Base-by-base conservation (phyloP, 1,140 invertebrate species). In the Ceratitis capitata region DNA sequence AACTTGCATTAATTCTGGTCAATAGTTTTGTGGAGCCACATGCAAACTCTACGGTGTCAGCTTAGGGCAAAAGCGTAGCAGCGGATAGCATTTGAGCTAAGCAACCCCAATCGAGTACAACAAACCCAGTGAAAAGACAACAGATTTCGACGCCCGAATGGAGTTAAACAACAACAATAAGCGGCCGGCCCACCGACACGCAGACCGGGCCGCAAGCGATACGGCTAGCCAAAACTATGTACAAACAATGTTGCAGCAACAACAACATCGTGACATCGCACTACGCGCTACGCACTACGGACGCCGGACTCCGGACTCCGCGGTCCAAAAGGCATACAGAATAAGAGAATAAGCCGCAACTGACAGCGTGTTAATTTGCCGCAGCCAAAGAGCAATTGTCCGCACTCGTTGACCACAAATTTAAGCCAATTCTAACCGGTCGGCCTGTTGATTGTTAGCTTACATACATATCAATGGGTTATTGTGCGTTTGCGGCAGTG, bases 351-450 rank as follows among this genome's bases (percentile, higher is more conserved):
- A 69, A 69, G 14, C 64, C 64, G 64, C 35, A 69, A 69, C 64
- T 69, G 64, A 69, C 64, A 69, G 64, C 82, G 45, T 83, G 82
- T 83, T 83, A 83, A 83, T 83, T 83, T 83, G 82, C 45, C 45
- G 82, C 23, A 53, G 82, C 82, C 82, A 83, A 49, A 49, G 39
- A 83, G 82, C 82, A 49, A 53, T 51, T 51, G 49, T 49, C 26
- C 45, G 82, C 23, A 53, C 82, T 83, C 82, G 82, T 83, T 83
- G 82, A 53, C 45, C 82, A 83, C 82, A 83, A 83, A 83, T 51
- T 83, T 53, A 83, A 83, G 82, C 82, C 82, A 83, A 49, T 69
- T 39, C 64, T 69, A 69, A 39, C 64, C 64, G 64, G 64, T 69
- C 19, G 26, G 64, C 29, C 35, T 2, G 35, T 19, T 19, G 64